phyloP scores from a whole-genome alignment of 2,113 vertebrate genomes.

The Ranitomeya imitator region DNA sequence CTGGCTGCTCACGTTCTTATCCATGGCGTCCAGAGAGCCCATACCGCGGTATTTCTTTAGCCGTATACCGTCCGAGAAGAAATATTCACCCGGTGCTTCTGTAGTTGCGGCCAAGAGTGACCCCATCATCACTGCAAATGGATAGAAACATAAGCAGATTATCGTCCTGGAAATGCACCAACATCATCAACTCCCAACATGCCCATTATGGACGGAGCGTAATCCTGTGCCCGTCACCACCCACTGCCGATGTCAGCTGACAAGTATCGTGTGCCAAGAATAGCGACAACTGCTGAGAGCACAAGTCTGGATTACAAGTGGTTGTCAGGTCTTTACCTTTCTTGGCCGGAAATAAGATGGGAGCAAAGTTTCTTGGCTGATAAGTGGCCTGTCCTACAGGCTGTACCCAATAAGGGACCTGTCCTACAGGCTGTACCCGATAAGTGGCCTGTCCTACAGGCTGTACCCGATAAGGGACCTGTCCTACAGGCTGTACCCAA shows the following conservation, averaged over 20 bases:
- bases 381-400: too few species aligned
- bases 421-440: too few species aligned
- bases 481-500: too few species aligned
- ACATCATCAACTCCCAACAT: background rate
- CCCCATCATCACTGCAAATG: conserved; percentile 92
- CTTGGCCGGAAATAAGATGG: background rate
- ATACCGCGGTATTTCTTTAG: conserved; percentile 97
- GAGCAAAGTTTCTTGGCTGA: too few species aligned
- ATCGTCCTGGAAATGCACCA: background rate
- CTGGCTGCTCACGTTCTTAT: conserved; percentile 96
- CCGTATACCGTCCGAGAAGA: conserved; percentile 96
- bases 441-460: too few species aligned
- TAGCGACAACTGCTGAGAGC: background rate
- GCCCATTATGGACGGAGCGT: background rate
- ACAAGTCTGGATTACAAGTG: background rate
- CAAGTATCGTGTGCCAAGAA: background rate
- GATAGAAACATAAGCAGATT: conserved; percentile 2
- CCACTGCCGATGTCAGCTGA: background rate
- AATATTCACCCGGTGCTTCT: conserved; percentile 95
- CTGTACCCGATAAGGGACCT: too few species aligned
- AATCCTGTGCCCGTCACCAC: background rate
- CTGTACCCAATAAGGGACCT: too few species aligned
- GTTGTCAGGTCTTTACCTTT: background rate
- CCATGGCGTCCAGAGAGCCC: conserved; percentile 98
- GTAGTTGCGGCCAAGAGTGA: conserved; percentile 94